Evolutionary conservation across 2,113 vertebrate species (phyloP).

Genomic region (Hippolais icterina): DNA sequence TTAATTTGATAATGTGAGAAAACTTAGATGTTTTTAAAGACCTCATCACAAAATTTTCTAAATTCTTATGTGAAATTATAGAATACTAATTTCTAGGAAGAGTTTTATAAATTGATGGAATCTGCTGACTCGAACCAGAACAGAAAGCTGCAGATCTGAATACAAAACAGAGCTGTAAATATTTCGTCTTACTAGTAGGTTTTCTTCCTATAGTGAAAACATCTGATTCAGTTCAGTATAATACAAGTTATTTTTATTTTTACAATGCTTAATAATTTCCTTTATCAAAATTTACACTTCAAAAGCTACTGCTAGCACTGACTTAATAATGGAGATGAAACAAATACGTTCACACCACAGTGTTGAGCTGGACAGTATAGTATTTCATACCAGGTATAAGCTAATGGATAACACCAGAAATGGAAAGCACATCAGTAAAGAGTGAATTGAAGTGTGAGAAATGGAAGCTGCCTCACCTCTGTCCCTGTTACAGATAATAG

Average conservation of each 20-base stretch:
- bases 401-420: neutral
- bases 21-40: neutral
- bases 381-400: neutral
- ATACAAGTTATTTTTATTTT: neutral
- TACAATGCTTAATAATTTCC: neutral
- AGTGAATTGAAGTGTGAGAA: neutral
- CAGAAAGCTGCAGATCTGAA: neutral
- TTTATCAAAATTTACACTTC: neutral
- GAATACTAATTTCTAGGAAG: neutral
- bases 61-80: neutral
- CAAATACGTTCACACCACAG: rapidly evolving
- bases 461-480: neutral
- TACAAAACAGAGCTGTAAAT: neutral
- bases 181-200: neutral
- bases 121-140: neutral
- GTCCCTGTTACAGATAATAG: neutral
- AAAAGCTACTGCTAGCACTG: neutral
- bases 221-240: neutral
- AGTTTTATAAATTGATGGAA: neutral
- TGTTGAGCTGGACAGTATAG: neutral
- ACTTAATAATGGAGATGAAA: neutral
- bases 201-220: neutral
- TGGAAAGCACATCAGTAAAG: neutral
- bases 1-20: neutral
- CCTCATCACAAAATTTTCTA: neutral